A percentile compares a stretch with the other conserved stretches of the same genome.
Conservation (phyloP, 2,113 vertebrate genomes). For the Tenrec ecaudatus region DNA sequence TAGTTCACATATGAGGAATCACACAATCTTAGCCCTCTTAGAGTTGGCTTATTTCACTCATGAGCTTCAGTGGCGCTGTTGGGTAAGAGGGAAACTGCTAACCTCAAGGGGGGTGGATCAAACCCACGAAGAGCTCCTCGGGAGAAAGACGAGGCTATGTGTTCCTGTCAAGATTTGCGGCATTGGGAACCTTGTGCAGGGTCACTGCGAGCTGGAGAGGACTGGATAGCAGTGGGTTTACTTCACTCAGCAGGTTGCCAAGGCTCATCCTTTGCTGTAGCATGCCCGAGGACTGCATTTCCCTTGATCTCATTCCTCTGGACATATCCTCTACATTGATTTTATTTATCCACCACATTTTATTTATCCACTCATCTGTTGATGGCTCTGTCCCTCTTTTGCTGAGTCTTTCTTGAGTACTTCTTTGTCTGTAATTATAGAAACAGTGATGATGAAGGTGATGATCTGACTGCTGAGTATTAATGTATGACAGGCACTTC, state of each 20-base stretch:
- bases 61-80: background rate
- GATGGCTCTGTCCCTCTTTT: background rate
- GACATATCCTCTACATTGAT: background rate
- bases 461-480: background rate
- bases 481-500: background rate
- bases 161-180: no score
- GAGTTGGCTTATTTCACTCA: background rate
- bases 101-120: no score
- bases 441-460: background rate
- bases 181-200: no score
- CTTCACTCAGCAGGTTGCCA: background rate
- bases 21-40: background rate
- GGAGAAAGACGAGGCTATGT: no score
- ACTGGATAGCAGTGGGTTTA: no score
- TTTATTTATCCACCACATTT: background rate
- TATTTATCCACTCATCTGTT: background rate
- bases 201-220: no score
- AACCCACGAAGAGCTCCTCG: no score
- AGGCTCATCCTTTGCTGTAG: background rate
- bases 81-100: no score
- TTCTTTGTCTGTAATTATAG: background rate
- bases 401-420: background rate
- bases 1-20: background rate
- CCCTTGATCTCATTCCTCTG: no score
- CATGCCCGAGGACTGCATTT: background rate